Conservation (phyloP, 2,113 vertebrate species). For the Corvus cornix region DNA sequence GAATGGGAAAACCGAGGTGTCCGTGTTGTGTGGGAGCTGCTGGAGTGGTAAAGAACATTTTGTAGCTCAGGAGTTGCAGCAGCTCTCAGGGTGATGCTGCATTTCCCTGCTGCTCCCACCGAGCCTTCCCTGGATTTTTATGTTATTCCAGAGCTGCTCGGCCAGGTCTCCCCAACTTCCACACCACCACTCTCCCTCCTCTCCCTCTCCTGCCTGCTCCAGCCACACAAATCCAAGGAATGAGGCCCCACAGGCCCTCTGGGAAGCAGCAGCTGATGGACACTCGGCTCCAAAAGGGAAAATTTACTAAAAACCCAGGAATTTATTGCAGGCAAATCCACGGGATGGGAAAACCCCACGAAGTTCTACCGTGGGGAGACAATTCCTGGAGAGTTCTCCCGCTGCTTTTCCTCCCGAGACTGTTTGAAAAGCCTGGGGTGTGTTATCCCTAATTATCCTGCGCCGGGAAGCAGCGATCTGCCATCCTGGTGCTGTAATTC, state of each 20-base stretch:
- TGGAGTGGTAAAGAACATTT: neutral
- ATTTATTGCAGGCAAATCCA: neutral
- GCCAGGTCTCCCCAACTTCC: neutral
- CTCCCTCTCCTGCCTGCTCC: neutral
- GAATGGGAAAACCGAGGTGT: neutral
- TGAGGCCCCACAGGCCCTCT: fast-evolving
- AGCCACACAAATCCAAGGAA: neutral
- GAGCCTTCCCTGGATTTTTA: neutral
- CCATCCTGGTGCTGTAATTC: neutral
- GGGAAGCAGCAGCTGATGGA: neutral
- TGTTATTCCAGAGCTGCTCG: neutral
- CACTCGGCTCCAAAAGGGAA: neutral
- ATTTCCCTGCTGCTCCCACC: neutral
- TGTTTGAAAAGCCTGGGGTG: neutral
- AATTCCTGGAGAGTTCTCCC: neutral
- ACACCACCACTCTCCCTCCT: neutral
- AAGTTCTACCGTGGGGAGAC: neutral
- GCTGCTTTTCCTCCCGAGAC: neutral
- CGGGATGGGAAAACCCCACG: neutral
- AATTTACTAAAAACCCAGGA: neutral
- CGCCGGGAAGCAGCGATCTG: neutral
- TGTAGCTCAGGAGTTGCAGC: neutral
- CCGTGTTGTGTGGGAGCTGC: neutral
- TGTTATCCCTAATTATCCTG: neutral
- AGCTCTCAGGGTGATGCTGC: neutral